Conservation (phyloP, 2,888 invertebrate species). For the Drosophila melanosoma region DNA sequence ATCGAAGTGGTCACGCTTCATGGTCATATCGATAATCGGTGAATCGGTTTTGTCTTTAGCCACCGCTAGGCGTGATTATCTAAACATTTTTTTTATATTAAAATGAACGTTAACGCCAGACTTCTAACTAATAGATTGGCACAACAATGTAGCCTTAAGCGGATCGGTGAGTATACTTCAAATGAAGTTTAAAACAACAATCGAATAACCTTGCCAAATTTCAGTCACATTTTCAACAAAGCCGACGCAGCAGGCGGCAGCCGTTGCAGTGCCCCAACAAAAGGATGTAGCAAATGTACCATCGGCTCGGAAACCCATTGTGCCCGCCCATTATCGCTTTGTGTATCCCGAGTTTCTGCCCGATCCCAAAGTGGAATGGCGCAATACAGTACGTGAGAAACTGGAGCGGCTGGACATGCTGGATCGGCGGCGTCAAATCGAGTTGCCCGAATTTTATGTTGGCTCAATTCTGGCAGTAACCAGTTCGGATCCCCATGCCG, state of each 20-base stretch:
- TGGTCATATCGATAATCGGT: slow-evolving; percentile 10
- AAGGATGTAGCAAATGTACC: slow-evolving; percentile 33
- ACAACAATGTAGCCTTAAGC: slow-evolving; percentile 53
- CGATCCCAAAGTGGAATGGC: slow-evolving; percentile 90
- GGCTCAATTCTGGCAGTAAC: slow-evolving; percentile 96
- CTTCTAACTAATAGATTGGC: slow-evolving; percentile 46
- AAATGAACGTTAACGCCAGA: slow-evolving; percentile 66
- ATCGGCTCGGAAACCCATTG: slow-evolving; percentile 58
- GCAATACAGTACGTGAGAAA: slow-evolving; percentile 93
- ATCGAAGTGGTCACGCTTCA: background rate
- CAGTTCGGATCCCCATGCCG: slow-evolving; percentile 93
- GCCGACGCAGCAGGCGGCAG: slow-evolving; percentile 52
- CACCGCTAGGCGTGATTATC: slow-evolving; percentile 59
- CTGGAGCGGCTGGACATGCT: slow-evolving; percentile 97
- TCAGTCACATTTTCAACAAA: slow-evolving; percentile 75
- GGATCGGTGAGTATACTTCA: slow-evolving; percentile 58
- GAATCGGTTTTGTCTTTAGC: background rate
- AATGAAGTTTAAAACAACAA: background rate
- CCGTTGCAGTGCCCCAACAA: slow-evolving; percentile 30
- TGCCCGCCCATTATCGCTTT: slow-evolving; percentile 87
- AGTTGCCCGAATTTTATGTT: slow-evolving; percentile 99
- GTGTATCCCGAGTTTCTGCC: slow-evolving; percentile 97
- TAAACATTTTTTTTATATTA: slow-evolving; percentile 56
- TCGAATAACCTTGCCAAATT: background rate
- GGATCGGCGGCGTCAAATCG: slow-evolving; percentile 89